Conservation (phyloP, 1,140 invertebrate species). For the Yoshiicerus persimilis region DNA sequence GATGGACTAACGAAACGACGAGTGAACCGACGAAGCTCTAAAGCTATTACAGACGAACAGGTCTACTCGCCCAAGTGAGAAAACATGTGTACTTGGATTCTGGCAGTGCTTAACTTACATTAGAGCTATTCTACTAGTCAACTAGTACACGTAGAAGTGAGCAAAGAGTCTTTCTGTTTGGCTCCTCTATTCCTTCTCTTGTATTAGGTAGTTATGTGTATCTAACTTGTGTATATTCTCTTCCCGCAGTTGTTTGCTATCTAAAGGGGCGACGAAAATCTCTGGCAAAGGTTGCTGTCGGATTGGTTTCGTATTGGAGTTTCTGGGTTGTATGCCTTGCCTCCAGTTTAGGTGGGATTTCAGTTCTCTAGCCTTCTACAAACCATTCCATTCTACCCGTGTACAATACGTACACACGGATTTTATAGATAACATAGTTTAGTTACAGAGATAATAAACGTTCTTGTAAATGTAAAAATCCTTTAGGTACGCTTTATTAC, state of each 20-base stretch:
- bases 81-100: constrained; percentile 14
- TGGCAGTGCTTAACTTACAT: neutral
- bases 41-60: constrained; percentile 11
- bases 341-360: constrained; percentile 19
- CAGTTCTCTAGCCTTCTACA: neutral
- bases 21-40: neutral
- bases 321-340: constrained; percentile 5
- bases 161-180: neutral
- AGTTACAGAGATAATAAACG: neutral
- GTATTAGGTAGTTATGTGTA: neutral
- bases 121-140: neutral
- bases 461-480: neutral
- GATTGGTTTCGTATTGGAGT: constrained; percentile 12
- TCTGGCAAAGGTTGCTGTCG: neutral
- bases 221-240: neutral
- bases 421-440: neutral
- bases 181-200: too few relatives aligned
- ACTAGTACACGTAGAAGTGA: neutral
- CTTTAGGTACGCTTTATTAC: neutral
- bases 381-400: neutral
- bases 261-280: constrained; percentile 7
- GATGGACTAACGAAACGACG: neutral
- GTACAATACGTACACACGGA: neutral
- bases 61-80: neutral
- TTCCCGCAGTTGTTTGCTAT: neutral